Conservation (phyloP, 2,888 invertebrate genomes). For the Melikaiella ostensackeni region DNA sequence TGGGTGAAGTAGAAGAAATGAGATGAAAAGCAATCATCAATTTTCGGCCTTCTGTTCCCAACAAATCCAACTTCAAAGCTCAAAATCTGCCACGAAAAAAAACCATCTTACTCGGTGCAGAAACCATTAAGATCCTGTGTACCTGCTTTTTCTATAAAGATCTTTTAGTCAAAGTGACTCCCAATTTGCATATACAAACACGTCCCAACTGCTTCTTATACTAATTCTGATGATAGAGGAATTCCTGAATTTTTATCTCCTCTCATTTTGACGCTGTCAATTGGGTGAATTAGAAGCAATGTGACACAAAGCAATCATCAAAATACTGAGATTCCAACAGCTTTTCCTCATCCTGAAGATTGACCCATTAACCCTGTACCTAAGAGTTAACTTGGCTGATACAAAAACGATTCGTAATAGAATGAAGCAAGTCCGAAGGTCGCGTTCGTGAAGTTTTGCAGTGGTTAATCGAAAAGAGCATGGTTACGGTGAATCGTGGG, state of each 20-base stretch:
- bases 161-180: background rate
- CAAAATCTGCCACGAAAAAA: background rate
- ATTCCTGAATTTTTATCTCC: too few species aligned
- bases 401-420: background rate
- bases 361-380: background rate
- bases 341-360: background rate
- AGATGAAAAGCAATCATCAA: too few species aligned
- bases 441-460: constrained; percentile 6
- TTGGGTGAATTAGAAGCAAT: too few species aligned
- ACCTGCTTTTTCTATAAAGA: background rate
- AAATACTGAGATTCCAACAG: background rate
- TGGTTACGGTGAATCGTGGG: constrained; percentile 8
- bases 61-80: background rate
- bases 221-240: background rate
- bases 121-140: background rate
- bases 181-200: background rate
- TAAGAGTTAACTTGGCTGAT: background rate
- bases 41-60: too few species aligned
- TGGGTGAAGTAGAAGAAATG: too few species aligned
- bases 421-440: constrained; percentile 36
- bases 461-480: constrained; percentile 19
- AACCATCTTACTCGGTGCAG: background rate
- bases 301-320: background rate
- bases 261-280: too few species aligned
- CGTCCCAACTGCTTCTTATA: background rate